Base-by-base conservation (phyloP, 2,113 vertebrate genomes). In the Malurus alboscapulatus region DNA sequence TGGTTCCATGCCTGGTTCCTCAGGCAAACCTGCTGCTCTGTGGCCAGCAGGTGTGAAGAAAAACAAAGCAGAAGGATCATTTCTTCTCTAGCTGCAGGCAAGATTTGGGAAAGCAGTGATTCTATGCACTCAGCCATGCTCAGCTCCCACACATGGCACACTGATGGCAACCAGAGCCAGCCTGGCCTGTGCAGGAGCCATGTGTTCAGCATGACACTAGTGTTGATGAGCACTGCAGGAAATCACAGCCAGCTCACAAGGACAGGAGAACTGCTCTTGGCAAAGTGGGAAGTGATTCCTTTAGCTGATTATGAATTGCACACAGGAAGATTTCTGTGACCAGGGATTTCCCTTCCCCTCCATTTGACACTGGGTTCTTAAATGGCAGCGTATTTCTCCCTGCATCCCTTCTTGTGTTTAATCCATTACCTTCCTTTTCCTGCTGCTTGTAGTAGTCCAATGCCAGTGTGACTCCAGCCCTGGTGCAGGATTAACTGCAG, bases 181-280 rank as follows among this genome's bases (percentile, higher is more conserved):
- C 51, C 8, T 7, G 42, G 88, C 17, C 2, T 8, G 69, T 21
- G 58, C 62, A 69, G 65, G 47, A 69, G 47, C 0, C 1, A n/a
- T 36, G 59, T 42, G 54, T 38, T 90, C 55, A 50, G 61, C 32
- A 34, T 14, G 8, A 61, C 47, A 17, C 36, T 51, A 19, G 26
- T 1, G 13, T 4, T 21, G 45, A n/a, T 0, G 5, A 44, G n/a
- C 0, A 0, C 59, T 29, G 17, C 5, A 34, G 65, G 59, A 61
- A 57, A 44, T 19, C 26, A 17, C 69, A 81, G 76, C 44, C 53
- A 72, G 65, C 51, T 87, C 61, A 19, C 34, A 34, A 30, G 42
- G 57, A 24, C 51, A 29, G 48, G 16, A 93, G 40, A 74, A 15
- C 24, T 57, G 18, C 34, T 36, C 27, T 3, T 57, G 71, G 66